phyloP scores from a whole-genome alignment of 2,113 vertebrate genomes.

The Oncorhynchus tshawytscha region DNA sequence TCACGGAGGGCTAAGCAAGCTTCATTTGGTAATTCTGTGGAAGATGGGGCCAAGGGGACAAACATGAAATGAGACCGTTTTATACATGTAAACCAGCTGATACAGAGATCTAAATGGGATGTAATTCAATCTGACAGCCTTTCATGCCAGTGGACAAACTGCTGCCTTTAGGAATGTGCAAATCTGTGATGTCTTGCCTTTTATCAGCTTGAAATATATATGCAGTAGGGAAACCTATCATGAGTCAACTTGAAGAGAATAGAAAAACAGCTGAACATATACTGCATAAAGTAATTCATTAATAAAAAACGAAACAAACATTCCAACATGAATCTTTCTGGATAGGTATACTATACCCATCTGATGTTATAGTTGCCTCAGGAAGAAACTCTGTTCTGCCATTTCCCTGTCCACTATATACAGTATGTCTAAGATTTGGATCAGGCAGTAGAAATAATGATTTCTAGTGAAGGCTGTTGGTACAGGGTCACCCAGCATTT shows the following conservation, averaged over 20 bases:
- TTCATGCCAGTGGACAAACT: slow-evolving; percentile 28
- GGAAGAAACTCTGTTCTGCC: too few relatives aligned
- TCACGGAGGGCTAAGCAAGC: slow-evolving; percentile 52
- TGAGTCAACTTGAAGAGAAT: slow-evolving; percentile 17
- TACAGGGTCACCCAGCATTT: too few relatives aligned
- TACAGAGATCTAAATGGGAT: slow-evolving; percentile 46
- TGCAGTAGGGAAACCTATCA: slow-evolving; percentile 16
- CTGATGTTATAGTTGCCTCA: too few relatives aligned
- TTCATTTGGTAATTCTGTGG: slow-evolving; percentile 64
- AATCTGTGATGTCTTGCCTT: too few relatives aligned
- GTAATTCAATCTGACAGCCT: slow-evolving; percentile 61
- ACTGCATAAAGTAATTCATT: slow-evolving; percentile 21
- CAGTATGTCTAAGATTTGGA: too few relatives aligned
- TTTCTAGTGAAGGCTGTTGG: too few relatives aligned
- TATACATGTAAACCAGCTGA: slow-evolving; percentile 42
- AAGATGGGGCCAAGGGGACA: slow-evolving; percentile 60
- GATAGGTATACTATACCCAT: too few relatives aligned
- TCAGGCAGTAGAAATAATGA: neutral
- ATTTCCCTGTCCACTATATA: too few relatives aligned
- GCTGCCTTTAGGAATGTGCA: slow-evolving; percentile 28
- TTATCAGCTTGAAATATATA: neutral
- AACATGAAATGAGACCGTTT: slow-evolving; percentile 50
- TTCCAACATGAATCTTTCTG: neutral
- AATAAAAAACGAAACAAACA: neutral
- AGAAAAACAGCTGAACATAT: slow-evolving; percentile 7